Evolutionary conservation across 35 echinoderm and acorn worm species (phyloP).

Genomic region (Hemicentrotus pulcherrimus): DNA sequence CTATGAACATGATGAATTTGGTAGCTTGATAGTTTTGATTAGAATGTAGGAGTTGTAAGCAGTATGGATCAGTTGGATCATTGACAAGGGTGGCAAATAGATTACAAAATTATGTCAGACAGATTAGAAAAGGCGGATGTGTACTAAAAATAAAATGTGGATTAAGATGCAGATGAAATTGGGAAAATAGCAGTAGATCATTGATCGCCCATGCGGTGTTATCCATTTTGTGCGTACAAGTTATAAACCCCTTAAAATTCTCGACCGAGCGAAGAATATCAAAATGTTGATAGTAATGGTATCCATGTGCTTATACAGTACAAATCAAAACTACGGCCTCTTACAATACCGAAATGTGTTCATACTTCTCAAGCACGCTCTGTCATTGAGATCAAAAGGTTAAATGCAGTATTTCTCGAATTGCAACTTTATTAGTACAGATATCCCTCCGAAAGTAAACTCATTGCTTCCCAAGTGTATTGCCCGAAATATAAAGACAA

Average conservation of each 20-base stretch:
- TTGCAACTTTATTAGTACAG: background rate
- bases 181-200: no score
- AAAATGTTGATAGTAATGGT: background rate
- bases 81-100: no score
- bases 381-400: background rate
- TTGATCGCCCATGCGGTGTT: no score
- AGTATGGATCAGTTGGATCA: no score
- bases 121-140: no score
- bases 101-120: no score
- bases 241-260: background rate
- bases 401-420: slow-evolving; percentile 18
- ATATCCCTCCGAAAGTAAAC: background rate
- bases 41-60: no score
- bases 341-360: background rate
- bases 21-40: no score
- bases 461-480: slow-evolving; percentile 8
- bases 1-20: no score
- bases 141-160: no score
- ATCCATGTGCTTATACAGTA: background rate
- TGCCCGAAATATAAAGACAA: background rate
- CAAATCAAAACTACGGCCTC: background rate
- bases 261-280: background rate
- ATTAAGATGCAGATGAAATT: no score
- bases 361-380: background rate
- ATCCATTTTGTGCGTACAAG: no score